Percentiles rank a stretch among this genome's conserved stretches.
phyloP scores from a whole-genome alignment of 2,797 vertebrate species.

The Darevskia nairensis region DNA sequence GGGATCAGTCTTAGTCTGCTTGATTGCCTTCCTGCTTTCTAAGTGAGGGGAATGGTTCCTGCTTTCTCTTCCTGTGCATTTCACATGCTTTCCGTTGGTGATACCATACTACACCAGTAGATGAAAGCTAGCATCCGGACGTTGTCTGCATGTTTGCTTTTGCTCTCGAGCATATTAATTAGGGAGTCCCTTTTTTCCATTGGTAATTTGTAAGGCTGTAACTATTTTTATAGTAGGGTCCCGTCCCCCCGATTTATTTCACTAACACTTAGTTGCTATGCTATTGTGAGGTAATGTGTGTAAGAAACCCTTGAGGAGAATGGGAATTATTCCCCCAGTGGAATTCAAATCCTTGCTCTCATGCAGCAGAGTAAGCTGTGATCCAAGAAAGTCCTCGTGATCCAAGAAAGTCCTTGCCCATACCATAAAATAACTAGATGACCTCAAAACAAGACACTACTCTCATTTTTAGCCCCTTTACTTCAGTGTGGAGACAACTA shows the following conservation, averaged over 20 bases:
- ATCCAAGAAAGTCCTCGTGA: not conserved
- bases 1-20: too few relatives aligned
- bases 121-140: not conserved
- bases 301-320: conserved; percentile 21
- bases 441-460: not conserved
- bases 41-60: too few relatives aligned
- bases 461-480: not conserved
- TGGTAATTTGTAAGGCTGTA: conserved; percentile 35
- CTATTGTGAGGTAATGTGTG: not conserved
- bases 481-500: not conserved
- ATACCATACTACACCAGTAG: not conserved
- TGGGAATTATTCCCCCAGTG: not conserved
- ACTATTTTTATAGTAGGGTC: not conserved
- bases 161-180: conserved; percentile 38
- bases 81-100: not conserved
- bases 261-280: conserved; percentile 34
- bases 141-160: conserved; percentile 30
- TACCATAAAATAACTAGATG: too few relatives aligned
- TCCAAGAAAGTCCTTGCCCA: not conserved
- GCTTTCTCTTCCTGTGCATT: too few relatives aligned
- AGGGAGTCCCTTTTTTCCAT: not conserved
- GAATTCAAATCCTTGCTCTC: not conserved
- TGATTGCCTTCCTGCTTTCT: too few relatives aligned
- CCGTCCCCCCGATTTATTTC: not conserved
- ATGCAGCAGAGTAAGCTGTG: not conserved